Percentiles rank a stretch among this genome's conserved stretches.
phyloP scores from a whole-genome alignment of 1,140 invertebrate species.

The Chironomus striatipennis region DNA sequence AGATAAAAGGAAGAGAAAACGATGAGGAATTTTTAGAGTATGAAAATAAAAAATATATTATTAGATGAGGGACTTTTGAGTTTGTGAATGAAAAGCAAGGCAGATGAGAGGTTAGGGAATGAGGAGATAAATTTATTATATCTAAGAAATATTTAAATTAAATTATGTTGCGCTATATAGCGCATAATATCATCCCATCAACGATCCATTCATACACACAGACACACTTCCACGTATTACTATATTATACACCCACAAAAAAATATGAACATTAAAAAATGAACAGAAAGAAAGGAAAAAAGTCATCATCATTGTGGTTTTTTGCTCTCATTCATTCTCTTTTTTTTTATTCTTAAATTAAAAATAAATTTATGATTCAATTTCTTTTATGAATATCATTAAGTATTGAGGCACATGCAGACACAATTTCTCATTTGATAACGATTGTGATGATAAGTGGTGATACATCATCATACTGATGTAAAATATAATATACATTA shows the following conservation, averaged over 20 bases:
- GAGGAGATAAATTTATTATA: neutral
- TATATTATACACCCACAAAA: conserved; percentile 1
- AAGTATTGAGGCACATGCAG: conserved; percentile 3
- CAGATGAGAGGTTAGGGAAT: neutral
- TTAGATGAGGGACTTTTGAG: neutral
- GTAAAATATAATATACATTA: conserved; percentile 15
- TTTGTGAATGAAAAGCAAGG: neutral
- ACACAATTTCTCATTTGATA: neutral
- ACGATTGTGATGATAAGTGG: conserved; percentile 22
- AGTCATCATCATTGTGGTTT: neutral
- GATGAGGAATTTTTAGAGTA: neutral
- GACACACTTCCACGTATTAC: neutral
- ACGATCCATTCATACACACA: neutral
- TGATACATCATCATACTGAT: neutral
- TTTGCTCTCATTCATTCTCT: neutral
- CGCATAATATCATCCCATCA: neutral
- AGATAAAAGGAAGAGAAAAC: neutral
- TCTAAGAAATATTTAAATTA: neutral
- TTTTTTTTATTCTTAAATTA: too few species aligned
- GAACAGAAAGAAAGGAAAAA: neutral
- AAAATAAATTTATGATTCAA: conserved; percentile 23
- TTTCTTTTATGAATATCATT: conserved; percentile 10
- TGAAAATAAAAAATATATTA: neutral
- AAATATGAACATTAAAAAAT: neutral
- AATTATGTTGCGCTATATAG: conserved; percentile 8